phyloP scores from a whole-genome alignment of 1,140 invertebrate species.

The Venturia canescens region DNA sequence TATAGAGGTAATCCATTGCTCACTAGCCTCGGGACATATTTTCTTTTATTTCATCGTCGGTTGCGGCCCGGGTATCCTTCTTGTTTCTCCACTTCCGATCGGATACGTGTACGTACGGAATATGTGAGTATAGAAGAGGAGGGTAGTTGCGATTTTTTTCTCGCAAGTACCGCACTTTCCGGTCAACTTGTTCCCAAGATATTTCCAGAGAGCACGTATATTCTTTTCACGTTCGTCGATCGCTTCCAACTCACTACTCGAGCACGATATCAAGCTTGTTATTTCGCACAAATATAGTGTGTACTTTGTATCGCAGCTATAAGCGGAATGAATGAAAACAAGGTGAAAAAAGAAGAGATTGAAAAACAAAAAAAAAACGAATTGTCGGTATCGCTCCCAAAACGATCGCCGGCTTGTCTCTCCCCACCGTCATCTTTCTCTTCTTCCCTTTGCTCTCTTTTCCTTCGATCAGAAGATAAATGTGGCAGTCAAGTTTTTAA shows the following conservation, averaged over 20 bases:
- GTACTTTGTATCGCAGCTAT: constrained; percentile 3
- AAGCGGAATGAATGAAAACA: not conserved
- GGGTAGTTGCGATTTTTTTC: constrained; percentile 25
- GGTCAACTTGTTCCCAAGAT: not conserved
- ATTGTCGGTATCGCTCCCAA: not conserved
- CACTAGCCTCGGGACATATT: not conserved
- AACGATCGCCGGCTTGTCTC: not conserved
- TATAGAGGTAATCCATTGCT: not conserved
- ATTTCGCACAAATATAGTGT: constrained; percentile 44
- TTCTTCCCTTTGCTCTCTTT: not conserved
- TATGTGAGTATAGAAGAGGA: not conserved
- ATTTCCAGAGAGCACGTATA: constrained; percentile 14
- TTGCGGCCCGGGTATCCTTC: no score
- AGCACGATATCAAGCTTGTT: constrained; percentile 28
- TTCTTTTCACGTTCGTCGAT: constrained; percentile 48
- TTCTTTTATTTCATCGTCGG: not conserved
- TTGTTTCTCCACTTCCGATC: not conserved
- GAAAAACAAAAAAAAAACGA: not conserved
- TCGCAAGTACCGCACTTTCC: not conserved
- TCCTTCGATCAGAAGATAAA: constrained; percentile 14
- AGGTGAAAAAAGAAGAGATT: not conserved
- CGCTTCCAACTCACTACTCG: constrained; percentile 30
- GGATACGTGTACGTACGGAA: not conserved
- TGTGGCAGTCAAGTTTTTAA: constrained; percentile 22
- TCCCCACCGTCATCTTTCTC: not conserved